Conservation (phyloP, 2,888 invertebrate species). For the Ophion costatus region DNA sequence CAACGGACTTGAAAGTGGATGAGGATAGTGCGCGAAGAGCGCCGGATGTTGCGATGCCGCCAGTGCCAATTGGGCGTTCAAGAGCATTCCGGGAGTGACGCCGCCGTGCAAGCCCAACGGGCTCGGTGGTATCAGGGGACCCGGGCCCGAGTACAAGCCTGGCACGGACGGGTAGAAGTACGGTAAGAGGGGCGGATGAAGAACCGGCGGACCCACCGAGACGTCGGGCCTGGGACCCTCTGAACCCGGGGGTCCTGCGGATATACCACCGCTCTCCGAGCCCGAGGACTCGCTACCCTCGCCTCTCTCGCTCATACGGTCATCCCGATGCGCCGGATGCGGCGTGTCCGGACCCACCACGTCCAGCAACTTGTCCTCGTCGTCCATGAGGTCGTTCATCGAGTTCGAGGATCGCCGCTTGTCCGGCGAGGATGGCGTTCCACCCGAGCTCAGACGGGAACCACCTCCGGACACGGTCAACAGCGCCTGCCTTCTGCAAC, state of each 20-base stretch:
- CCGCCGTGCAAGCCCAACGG: constrained; percentile 88
- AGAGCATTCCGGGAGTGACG: constrained; percentile 92
- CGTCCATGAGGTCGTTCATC: constrained; percentile 85
- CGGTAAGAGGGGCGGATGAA: constrained; percentile 95
- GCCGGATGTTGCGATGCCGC: constrained; percentile 93
- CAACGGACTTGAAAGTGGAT: constrained; percentile 89
- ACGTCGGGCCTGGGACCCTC: constrained; percentile 94
- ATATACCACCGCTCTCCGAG: constrained; percentile 85
- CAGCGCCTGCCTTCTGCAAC: constrained; percentile 84
- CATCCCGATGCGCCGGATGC: constrained; percentile 85
- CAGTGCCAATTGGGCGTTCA: constrained; percentile 94
- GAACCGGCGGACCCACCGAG: constrained; percentile 94
- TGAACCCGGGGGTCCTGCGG: constrained; percentile 83
- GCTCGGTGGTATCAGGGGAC: constrained; percentile 89
- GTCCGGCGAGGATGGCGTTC: constrained; percentile 80
- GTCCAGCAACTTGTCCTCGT: constrained; percentile 93
- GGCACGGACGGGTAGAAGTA: constrained; percentile 94
- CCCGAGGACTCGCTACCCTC: constrained; percentile 82
- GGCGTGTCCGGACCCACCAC: constrained; percentile 95
- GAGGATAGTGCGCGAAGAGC: constrained; percentile 88
- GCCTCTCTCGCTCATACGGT: constrained; percentile 80
- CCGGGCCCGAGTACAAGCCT: constrained; percentile 91
- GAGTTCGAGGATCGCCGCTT: constrained; percentile 80
- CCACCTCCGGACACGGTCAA: constrained; percentile 82
- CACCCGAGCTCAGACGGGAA: constrained; percentile 80